Evolutionary conservation across 2,888 invertebrate genomes (phyloP).

Genomic region (Mythimna loreyi): DNA sequence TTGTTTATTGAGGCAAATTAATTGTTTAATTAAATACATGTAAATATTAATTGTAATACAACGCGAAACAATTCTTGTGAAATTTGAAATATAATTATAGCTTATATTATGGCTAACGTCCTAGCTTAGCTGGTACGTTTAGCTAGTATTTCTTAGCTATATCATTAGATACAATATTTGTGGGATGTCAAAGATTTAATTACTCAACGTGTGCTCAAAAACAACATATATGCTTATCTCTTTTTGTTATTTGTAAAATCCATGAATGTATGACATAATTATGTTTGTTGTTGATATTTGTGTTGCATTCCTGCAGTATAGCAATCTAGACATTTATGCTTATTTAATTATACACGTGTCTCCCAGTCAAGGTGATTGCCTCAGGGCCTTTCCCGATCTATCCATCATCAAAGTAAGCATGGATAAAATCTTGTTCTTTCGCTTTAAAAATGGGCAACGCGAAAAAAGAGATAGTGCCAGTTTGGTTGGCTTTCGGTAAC

Average conservation of each 20-base stretch:
- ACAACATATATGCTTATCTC: neutral
- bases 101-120: no score
- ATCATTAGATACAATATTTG: neutral
- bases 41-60: neutral
- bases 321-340: neutral
- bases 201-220: neutral
- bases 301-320: slow-evolving; percentile 5
- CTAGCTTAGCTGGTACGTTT: no score
- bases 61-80: no score
- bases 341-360: slow-evolving; percentile 8
- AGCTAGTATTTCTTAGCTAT: no score
- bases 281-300: slow-evolving; percentile 11
- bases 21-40: neutral
- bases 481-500: no score
- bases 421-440: no score
- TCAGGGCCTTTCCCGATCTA: no score
- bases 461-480: no score
- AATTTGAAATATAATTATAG: no score
- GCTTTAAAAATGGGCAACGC: no score
- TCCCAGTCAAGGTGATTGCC: neutral
- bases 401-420: no score
- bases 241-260: slow-evolving; percentile 13
- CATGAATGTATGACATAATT: neutral
- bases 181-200: neutral
- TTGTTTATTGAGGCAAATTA: neutral